Evolutionary conservation across 2,797 vertebrate species (phyloP), one percentile per base, ranked within the genome.

Genomic region (Gobio occitaniae): DNA sequence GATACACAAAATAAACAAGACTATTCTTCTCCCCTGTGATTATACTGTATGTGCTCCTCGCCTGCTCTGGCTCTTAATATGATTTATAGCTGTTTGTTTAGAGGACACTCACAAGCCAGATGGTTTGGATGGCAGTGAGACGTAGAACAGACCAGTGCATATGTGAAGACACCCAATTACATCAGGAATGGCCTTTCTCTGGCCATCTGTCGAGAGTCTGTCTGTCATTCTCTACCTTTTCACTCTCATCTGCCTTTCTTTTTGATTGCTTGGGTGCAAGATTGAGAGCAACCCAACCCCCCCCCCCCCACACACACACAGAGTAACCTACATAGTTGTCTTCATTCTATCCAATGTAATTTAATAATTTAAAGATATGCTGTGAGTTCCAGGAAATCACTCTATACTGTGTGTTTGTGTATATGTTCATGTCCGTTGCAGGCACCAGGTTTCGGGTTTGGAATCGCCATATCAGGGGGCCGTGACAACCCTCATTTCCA

Each of bases 401-500:
- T 54, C 56, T 77, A 69, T 41, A 21, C 4, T 63, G 2, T 32
- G 72, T 86, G 4, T 83, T 2, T 79, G 76, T 83, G 59, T 86
- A 2, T 83, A 3, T 82, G 56, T 78, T 21, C 12, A 47, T 83
- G 11, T 52, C 29, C 21, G 89, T 89, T 48, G 6, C 90, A 99
- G 98, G 98, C 98, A 90, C 97, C 98, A 93, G 98, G 98, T 88
- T 99, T 99, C 94, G 98, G 98, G 86, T 99, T 99, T 90, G 98
- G 98, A 91, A 99, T 99, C 87, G 98, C 98, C 91, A 99, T 99
- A 95, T 99, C 98, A 87, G 98, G 98, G 92, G 98, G 98, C 93
- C 96, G 97, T 94, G 98, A 99, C 94, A 99, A 99, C 93, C 98
- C 98, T 91, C 98, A 99, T 93, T 99, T 99, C 94, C 98, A 99